These are phyloP conservation scores for Nasonovia ribisnigri DNA, from an alignment of 2,888 invertebrate genomes.

Conservation along the genomic window DNA sequence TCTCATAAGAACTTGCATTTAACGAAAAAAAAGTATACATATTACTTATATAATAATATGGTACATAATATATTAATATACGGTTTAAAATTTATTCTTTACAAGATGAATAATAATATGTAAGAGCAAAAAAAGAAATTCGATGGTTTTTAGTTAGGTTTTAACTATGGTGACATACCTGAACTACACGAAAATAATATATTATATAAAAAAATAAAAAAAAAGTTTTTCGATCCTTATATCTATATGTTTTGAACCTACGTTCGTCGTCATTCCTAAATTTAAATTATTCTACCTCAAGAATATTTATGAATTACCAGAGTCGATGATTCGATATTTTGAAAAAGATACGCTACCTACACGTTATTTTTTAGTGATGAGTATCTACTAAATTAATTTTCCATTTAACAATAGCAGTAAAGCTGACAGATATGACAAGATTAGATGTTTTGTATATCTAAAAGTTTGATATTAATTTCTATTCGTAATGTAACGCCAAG, in stretches of 20 bases:
- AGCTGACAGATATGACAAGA: background rate
- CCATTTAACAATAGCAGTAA: background rate
- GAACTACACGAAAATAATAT: background rate
- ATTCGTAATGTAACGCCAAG: background rate
- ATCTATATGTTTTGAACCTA: background rate
- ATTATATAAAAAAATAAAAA: background rate
- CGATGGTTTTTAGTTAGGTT: background rate
- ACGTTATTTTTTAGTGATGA: background rate
- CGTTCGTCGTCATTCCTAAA: background rate
- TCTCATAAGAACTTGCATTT: background rate
- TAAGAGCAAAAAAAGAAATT: background rate
- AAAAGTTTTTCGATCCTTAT: background rate
- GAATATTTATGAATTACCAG: background rate
- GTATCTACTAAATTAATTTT: background rate
- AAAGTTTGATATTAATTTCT: conserved; percentile 34
- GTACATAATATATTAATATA: background rate
- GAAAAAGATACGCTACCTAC: background rate
- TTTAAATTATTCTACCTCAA: background rate
- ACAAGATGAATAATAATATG: background rate
- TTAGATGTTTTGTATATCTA: background rate
- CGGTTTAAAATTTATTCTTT: background rate
- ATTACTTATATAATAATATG: background rate
- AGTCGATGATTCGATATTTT: background rate
- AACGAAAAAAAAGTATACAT: background rate
- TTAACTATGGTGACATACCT: background rate